Evolutionary conservation across 2,113 vertebrate genomes (phyloP).

Genomic region (Ammodytes marinus): DNA sequence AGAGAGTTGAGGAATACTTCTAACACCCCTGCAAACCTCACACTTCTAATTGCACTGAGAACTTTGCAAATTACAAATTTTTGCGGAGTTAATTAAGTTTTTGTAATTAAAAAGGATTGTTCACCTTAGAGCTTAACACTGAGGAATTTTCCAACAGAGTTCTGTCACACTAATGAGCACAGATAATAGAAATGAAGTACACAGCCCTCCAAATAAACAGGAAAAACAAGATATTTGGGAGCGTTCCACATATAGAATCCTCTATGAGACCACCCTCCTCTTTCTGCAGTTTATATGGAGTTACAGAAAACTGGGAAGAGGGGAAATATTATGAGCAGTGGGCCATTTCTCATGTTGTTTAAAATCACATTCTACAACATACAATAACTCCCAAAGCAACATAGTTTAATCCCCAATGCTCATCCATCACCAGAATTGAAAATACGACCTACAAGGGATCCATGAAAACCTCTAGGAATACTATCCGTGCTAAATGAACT

Average conservation of each 20-base stretch:
- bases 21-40: slow-evolving; percentile 5
- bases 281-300: slow-evolving; percentile 42
- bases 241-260: not conserved
- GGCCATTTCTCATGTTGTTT: slow-evolving; percentile 49
- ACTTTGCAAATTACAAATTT: slow-evolving; percentile 30
- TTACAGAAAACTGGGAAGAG: slow-evolving; percentile 19
- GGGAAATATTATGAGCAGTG: slow-evolving; percentile 29
- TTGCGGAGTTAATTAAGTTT: slow-evolving; percentile 35
- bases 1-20: not conserved
- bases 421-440: slow-evolving; percentile 63
- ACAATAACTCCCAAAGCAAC: slow-evolving; percentile 55
- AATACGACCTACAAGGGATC: slow-evolving; percentile 66
- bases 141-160: not conserved
- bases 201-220: slow-evolving; percentile 1
- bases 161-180: slow-evolving; percentile 26
- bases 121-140: slow-evolving; percentile 21
- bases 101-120: slow-evolving; percentile 31
- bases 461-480: slow-evolving; percentile 57
- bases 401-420: slow-evolving; percentile 50
- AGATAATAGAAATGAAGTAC: slow-evolving; percentile 15
- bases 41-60: slow-evolving; percentile 36
- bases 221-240: slow-evolving; percentile 16
- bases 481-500: slow-evolving; percentile 64
- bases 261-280: not conserved
- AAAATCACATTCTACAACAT: slow-evolving; percentile 59